These are phyloP conservation scores for Thaleichthys pacificus DNA, from an alignment of 2,797 vertebrate genomes.

Conservation along the genomic window DNA sequence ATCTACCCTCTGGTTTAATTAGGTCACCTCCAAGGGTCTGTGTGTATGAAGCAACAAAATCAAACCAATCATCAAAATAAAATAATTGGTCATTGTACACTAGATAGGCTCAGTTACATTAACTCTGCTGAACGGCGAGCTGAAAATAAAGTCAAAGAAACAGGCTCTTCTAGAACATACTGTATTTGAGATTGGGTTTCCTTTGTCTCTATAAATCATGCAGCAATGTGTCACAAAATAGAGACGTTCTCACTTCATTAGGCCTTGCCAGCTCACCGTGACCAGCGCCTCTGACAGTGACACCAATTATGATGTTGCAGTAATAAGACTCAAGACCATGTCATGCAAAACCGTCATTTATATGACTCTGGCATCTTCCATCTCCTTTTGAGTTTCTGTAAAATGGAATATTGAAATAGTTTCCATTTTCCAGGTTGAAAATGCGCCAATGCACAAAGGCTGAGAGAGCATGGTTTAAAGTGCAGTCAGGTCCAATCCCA, in stretches of 20 bases:
- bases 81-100: neutral
- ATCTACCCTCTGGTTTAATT: conserved; percentile 67
- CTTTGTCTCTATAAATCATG: neutral
- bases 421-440: neutral
- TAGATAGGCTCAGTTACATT: conserved; percentile 17
- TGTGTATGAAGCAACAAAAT: conserved; percentile 24
- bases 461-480: neutral
- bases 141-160: neutral
- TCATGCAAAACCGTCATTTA: neutral
- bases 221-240: neutral
- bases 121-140: conserved; percentile 14
- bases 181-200: neutral
- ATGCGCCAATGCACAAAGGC: neutral
- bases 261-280: neutral
- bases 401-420: too few relatives aligned
- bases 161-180: neutral
- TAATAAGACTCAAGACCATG: neutral
- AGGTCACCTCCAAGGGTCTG: conserved; percentile 62
- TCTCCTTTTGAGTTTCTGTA: neutral
- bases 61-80: conserved; percentile 22
- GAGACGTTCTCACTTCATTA: neutral
- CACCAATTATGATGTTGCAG: neutral
- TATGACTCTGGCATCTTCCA: neutral
- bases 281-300: neutral
- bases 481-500: neutral